A percentile compares a stretch with the other conserved stretches of the same genome.
Conservation (phyloP, 2,113 vertebrate genomes). For the Chelonoidis abingdonii region DNA sequence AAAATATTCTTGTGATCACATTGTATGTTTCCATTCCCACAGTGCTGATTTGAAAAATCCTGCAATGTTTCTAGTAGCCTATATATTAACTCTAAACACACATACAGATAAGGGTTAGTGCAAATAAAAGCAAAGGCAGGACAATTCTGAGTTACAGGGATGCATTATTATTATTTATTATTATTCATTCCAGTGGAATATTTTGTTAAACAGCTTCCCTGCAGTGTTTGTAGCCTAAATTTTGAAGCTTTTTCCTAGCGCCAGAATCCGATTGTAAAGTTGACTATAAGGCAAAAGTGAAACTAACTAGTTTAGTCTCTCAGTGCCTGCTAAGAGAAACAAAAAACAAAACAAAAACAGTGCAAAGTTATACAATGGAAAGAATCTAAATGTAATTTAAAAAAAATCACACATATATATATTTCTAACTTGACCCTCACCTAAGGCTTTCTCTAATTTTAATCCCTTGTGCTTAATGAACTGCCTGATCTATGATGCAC, state of each 20-base stretch:
- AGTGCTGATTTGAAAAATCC: neutral
- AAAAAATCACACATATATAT: neutral
- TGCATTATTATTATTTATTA: too few relatives aligned
- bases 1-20: neutral
- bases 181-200: fast-evolving
- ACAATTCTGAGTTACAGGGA: neutral
- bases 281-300: fast-evolving
- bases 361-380: neutral
- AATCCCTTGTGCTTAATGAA: neutral
- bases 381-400: neutral
- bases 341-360: neutral
- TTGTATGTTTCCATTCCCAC: neutral
- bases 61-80: neutral
- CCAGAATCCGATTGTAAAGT: neutral
- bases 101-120: neutral
- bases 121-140: neutral
- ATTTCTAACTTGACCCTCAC: neutral
- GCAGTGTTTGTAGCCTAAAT: fast-evolving
- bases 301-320: fast-evolving
- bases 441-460: neutral
- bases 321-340: fast-evolving
- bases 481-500: fast-evolving
- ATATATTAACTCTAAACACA: too few relatives aligned
- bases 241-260: fast-evolving
- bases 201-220: fast-evolving